Evolutionary conservation across 2,888 invertebrate species (phyloP).

Genomic region (Drosophila siamana): DNA sequence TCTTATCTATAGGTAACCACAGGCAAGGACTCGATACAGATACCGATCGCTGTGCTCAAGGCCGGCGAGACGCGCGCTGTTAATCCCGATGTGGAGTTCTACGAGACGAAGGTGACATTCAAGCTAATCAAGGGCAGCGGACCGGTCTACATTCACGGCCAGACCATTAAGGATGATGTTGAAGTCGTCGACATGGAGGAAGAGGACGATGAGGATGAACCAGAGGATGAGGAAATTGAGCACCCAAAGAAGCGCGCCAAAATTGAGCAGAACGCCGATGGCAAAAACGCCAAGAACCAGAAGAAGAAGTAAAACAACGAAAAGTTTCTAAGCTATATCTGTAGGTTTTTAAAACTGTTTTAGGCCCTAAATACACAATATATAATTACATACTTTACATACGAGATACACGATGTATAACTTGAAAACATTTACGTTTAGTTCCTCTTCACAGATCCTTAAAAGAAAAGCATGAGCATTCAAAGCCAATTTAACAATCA

Average conservation of each 20-base stretch:
- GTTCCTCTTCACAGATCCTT: conserved; percentile 65
- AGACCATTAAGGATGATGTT: conserved; percentile 92
- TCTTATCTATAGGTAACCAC: conserved; percentile 81
- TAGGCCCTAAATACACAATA: conserved; percentile 67
- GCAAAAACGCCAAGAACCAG: conserved; percentile 91
- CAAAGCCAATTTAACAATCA: conserved; percentile 38
- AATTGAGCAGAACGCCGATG: conserved; percentile 89
- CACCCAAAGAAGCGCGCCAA: conserved; percentile 93
- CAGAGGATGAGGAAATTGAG: conserved; percentile 89
- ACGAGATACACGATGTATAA: conserved; percentile 33
- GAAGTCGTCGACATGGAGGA: conserved; percentile 93
- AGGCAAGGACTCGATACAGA: conserved; percentile 90
- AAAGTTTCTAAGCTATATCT: conserved; percentile 61
- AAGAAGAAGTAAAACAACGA: conserved; percentile 86
- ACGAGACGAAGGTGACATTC: conserved; percentile 94
- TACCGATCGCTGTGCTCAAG: conserved; percentile 93
- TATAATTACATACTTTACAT: conserved; percentile 27
- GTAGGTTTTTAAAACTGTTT: conserved; percentile 70
- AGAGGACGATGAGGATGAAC: conserved; percentile 90
- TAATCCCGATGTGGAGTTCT: conserved; percentile 93
- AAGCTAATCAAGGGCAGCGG: conserved; percentile 91
- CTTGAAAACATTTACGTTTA: conserved; percentile 63
- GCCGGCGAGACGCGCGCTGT: conserved; percentile 91
- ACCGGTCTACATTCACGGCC: conserved; percentile 94
- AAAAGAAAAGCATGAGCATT: conserved; percentile 8